A percentile compares a stretch with the other conserved stretches of the same genome.
These are phyloP conservation scores for Stramonita haemastoma DNA, from an alignment of 2,888 invertebrate genomes.

Conservation along the genomic window DNA sequence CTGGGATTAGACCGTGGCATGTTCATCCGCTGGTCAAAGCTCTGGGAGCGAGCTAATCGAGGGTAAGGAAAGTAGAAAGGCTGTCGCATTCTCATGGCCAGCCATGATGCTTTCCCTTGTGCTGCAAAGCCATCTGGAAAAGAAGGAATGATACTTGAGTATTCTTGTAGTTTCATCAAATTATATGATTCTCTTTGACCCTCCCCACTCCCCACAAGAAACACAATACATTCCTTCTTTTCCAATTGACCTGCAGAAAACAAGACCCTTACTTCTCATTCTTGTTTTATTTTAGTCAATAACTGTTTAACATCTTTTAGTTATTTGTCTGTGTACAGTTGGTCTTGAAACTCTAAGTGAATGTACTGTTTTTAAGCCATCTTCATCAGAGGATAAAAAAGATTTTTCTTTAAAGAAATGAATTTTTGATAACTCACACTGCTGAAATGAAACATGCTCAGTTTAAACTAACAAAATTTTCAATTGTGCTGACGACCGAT, in stretches of 20 bases:
- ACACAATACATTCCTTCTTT: conserved; percentile 40
- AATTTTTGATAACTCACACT: too few species aligned
- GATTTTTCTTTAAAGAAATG: too few species aligned
- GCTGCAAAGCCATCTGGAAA: conserved; percentile 42
- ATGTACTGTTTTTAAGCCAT: too few species aligned
- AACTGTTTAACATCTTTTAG: not conserved
- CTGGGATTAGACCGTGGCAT: conserved; percentile 9
- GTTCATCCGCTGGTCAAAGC: conserved; percentile 34
- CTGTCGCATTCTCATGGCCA: conserved; percentile 37
- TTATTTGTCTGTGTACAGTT: not conserved
- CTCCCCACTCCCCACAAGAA: not conserved
- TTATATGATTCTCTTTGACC: not conserved
- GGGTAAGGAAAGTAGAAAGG: conserved; percentile 42
- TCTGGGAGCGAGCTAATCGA: conserved; percentile 40
- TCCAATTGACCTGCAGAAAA: conserved; percentile 33
- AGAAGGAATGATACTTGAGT: conserved; percentile 41
- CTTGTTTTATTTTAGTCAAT: not conserved
- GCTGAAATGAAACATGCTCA: too few species aligned
- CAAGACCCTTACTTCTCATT: not conserved
- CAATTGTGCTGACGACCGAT: too few species aligned
- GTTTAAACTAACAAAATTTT: too few species aligned
- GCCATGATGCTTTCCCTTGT: conserved; percentile 38
- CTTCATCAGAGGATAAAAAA: too few species aligned
- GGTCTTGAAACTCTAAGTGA: too few species aligned
- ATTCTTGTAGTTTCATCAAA: not conserved